These are phyloP conservation scores for Aurelia aurita DNA, from an alignment of 30 jellyfish, hydroid and myxozoan species.

Conservation along the genomic window DNA sequence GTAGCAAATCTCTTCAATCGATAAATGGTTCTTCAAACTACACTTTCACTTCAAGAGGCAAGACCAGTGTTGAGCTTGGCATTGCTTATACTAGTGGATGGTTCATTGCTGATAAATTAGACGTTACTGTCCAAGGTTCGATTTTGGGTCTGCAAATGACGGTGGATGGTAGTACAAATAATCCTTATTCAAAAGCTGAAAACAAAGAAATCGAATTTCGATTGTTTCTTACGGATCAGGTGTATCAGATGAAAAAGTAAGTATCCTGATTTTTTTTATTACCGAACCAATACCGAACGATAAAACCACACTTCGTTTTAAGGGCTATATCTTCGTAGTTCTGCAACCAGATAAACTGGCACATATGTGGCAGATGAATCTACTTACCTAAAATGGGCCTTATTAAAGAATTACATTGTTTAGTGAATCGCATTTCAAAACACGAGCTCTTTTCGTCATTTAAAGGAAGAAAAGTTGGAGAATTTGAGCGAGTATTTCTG, in stretches of 20 bases:
- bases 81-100: conserved; percentile 28
- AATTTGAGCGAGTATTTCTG: too few relatives aligned
- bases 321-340: too few relatives aligned
- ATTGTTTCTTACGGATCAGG: conserved; percentile 3
- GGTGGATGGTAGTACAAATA: neutral
- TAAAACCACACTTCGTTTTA: too few relatives aligned
- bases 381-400: too few relatives aligned
- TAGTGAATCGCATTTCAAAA: too few relatives aligned
- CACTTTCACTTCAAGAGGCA: conserved; percentile 43
- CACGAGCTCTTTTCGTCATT: too few relatives aligned
- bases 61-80: conserved; percentile 30
- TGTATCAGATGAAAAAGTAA: conserved; percentile 42
- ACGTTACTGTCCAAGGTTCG: conserved; percentile 40
- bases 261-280: neutral
- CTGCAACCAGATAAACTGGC: too few relatives aligned
- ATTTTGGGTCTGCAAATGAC: conserved; percentile 18
- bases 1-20: neutral
- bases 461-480: too few relatives aligned
- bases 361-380: too few relatives aligned
- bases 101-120: conserved; percentile 14
- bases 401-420: too few relatives aligned
- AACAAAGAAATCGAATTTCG: conserved; percentile 26
- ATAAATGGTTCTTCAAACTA: conserved; percentile 7
- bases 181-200: conserved; percentile 11
- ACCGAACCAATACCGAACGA: too few relatives aligned